phyloP scores from a whole-genome alignment of 1,140 invertebrate species.

The Drosophila guanche region DNA sequence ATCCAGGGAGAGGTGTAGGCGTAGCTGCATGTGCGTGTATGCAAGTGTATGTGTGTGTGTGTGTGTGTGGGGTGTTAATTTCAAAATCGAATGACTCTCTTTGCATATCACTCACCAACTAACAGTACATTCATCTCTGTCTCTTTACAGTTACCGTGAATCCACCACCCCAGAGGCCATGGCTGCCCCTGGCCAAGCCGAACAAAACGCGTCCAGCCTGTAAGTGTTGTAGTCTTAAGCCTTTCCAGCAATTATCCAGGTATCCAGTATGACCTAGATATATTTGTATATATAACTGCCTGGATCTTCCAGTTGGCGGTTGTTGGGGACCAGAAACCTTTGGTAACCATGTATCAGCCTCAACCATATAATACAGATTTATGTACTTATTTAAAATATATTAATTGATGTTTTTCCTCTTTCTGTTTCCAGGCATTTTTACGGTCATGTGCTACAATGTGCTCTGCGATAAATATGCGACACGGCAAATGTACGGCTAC shows the following conservation, averaged over 20 bases:
- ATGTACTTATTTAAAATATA: no score
- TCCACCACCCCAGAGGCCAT: constrained; percentile 94
- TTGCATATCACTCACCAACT: constrained; percentile 30
- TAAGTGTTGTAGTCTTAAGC: constrained; percentile 85
- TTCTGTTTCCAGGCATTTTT: constrained; percentile 91
- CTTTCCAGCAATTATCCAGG: constrained; percentile 15
- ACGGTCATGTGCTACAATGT: constrained; percentile 99
- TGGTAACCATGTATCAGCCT: no score
- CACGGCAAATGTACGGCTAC: constrained; percentile 98
- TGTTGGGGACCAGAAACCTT: no score
- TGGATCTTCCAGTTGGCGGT: no score
- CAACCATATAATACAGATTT: no score
- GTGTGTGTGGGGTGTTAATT: constrained; percentile 54
- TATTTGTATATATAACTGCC: no score
- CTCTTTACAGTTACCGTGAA: constrained; percentile 93
- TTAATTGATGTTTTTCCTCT: no score
- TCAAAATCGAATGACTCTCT: constrained; percentile 43
- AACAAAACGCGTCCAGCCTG: constrained; percentile 93
- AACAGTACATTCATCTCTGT: constrained; percentile 74
- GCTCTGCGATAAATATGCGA: constrained; percentile 99
- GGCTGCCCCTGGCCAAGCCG: constrained; percentile 95
- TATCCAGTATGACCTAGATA: no score
- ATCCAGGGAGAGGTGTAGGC: constrained; percentile 1
- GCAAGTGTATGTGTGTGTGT: constrained; percentile 15
- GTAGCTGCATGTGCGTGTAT: constrained; percentile 17